These are phyloP conservation scores for Drosophila pruinosa DNA, from an alignment of 1,140 invertebrate species.

Conservation along the genomic window DNA sequence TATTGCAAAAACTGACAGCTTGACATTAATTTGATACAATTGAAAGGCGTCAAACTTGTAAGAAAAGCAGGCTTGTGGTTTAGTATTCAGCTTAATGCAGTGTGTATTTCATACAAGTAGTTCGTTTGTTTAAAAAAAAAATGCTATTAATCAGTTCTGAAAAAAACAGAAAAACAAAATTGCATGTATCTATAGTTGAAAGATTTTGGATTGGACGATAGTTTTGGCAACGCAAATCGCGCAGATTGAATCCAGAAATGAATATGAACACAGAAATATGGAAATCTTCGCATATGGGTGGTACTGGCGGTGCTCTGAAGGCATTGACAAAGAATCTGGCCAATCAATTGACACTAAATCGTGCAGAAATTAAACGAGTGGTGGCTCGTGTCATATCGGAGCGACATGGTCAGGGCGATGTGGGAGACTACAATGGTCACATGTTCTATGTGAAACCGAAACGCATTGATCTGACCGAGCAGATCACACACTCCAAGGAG, in stretches of 20 bases:
- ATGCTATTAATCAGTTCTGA: neutral
- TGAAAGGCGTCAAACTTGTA: too few species aligned
- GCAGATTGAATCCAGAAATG: neutral
- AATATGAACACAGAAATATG: constrained; percentile 36
- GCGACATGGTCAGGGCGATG: constrained; percentile 45
- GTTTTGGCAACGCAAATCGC: neutral
- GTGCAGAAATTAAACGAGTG: constrained; percentile 51
- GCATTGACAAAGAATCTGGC: constrained; percentile 60
- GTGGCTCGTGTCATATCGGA: constrained; percentile 68
- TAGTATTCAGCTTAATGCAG: too few species aligned
- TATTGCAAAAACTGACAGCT: too few species aligned
- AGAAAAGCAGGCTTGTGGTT: neutral
- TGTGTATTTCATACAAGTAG: neutral
- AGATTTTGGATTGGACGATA: neutral
- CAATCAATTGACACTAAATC: constrained; percentile 43
- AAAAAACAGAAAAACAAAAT: neutral
- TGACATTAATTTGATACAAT: too few species aligned
- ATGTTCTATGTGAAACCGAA: constrained; percentile 64
- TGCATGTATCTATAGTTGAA: neutral
- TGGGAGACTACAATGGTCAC: constrained; percentile 59
- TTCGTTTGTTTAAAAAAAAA: too few species aligned
- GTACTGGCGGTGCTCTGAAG: constrained; percentile 56
- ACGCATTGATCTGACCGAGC: constrained; percentile 44
- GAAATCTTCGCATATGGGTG: constrained; percentile 46
- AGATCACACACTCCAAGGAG: constrained; percentile 62